A percentile compares a stretch with the other conserved stretches of the same genome.
These are phyloP conservation scores for Oryzias javanicus DNA, from an alignment of 2,113 vertebrate genomes.

Conservation along the genomic window DNA sequence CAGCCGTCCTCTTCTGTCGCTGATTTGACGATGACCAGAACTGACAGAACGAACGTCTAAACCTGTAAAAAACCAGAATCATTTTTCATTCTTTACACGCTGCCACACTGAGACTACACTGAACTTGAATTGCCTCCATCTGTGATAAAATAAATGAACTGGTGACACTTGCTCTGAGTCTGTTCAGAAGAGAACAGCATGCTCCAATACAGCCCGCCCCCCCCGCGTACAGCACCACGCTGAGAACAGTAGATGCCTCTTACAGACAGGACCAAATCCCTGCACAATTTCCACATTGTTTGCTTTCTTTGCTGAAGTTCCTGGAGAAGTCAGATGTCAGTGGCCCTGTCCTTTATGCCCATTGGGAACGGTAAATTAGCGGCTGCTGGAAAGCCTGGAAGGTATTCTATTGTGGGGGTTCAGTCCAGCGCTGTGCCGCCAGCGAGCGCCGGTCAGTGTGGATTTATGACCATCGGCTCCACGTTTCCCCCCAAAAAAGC, in stretches of 20 bases:
- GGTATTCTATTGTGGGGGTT: slow-evolving; percentile 67
- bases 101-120: slow-evolving; percentile 29
- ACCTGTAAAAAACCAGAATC: slow-evolving; percentile 30
- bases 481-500: slow-evolving; percentile 64
- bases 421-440: slow-evolving; percentile 56
- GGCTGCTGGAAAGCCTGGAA: slow-evolving; percentile 59
- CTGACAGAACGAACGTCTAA: background rate
- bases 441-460: slow-evolving; percentile 65
- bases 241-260: slow-evolving; percentile 67
- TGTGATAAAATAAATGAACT: slow-evolving; percentile 61
- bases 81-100: slow-evolving; percentile 27
- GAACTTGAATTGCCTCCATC: slow-evolving; percentile 53
- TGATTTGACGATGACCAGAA: background rate
- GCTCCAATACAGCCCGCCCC: slow-evolving; percentile 46
- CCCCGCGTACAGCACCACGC: slow-evolving; percentile 42
- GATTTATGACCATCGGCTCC: slow-evolving; percentile 78
- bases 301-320: slow-evolving; percentile 74
- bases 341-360: slow-evolving; percentile 68
- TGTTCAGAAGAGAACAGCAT: slow-evolving; percentile 62
- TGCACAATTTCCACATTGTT: slow-evolving; percentile 79
- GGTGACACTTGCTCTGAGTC: slow-evolving; percentile 62
- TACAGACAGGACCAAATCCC: slow-evolving; percentile 70
- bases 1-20: background rate
- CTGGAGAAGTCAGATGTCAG: slow-evolving; percentile 76
- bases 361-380: slow-evolving; percentile 76